Base-by-base conservation (phyloP, 2,113 vertebrate species). In the Alouatta palliata region DNA sequence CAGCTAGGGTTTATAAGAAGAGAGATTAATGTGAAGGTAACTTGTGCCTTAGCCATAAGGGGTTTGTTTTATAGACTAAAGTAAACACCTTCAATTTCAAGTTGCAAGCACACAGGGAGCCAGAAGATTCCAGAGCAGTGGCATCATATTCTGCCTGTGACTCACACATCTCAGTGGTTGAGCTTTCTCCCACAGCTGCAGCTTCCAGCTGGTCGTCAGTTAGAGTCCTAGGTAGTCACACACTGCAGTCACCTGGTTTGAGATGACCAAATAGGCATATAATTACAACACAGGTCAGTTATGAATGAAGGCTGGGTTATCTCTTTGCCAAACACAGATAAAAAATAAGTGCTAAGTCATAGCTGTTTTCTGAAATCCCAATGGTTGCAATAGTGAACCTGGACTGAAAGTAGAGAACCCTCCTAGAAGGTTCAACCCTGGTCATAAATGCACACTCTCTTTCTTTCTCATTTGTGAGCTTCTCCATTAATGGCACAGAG, bases 21-120 rank as follows among this genome's bases (percentile, higher is more conserved):
- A 84, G 76, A 96, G 95, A 97, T 97, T 96, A 96, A 96, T 96
- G 88, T 91, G 97, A 96, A 96, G 94, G 95, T 95, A 97, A 95
- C 85, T 94, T 91, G 86, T 96, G 90, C 95, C 88, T 61, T 89
- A 83, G 84, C 95, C 96, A 89, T 95, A 96, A 97, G 94, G 96
- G 96, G 92, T 91, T 94, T 98, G 86, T 97, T 97, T 98, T 96
- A 95, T 95, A 94, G 97, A 97, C 97, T 97, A 96, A 98, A 97
- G 98, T 97, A 97, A 98, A 97, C 98, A 97, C 97, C 97, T 98
- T 98, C 96, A 97, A 98, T 98, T 98, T 97, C 97, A 96, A 97
- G 96, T 97, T 95, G 96, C 87, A 97, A 97, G 96, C 92, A 93
- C 96, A 87, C 9, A 56, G 94, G 64, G 96, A 94, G 96, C 96